Base-by-base conservation (phyloP, 2,888 invertebrate species). In the Melanargia galathea region DNA sequence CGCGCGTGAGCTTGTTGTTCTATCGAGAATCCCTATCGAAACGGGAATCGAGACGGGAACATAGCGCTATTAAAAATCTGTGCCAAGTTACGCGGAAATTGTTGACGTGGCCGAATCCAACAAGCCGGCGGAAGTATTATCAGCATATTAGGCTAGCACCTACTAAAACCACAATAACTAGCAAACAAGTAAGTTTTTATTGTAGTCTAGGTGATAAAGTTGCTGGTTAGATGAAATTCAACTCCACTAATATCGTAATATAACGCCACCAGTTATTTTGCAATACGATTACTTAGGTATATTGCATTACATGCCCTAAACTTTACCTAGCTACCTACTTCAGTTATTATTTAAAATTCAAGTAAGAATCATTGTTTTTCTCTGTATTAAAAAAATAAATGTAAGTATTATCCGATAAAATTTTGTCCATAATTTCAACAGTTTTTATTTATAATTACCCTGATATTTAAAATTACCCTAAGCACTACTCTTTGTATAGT, bases 61-160 rank as follows among this genome's bases (percentile, higher is more conserved):
- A 56, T 8, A 65, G 61, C 60, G 49, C 67, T 64, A 69, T 76
- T 79, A 75, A 73, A 77, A 75, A 75, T 77, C 77, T 76, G 83
- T 82, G 84, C 79, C 71, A 74, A 79, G 82, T 73, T 78, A 84
- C 85, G 87, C 86, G 82, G 74, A 74, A 72, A 62, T 71, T 74
- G 81, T 80, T 86, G 88, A 88, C 88, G 88, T 89, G 89, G 87
- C 86, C 58, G 0, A 55, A 63, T 74, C 74, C 67, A 62, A 33
- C 22, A 49, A 16, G 35, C 13, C 43, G 35, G 18, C 52, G 40
- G 22, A 71, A 74, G 66, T 59, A 33, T 33, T 68, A 71, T 63
- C 73, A 72, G 46, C 40, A 8, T 38, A 18, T 30, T 30, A n/a
- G n/a, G n/a, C n/a, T n/a, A n/a, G n/a, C n/a, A n/a, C 13, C 35